phyloP scores from a whole-genome alignment of 2,888 invertebrate species.

The Brachyptera risi region DNA sequence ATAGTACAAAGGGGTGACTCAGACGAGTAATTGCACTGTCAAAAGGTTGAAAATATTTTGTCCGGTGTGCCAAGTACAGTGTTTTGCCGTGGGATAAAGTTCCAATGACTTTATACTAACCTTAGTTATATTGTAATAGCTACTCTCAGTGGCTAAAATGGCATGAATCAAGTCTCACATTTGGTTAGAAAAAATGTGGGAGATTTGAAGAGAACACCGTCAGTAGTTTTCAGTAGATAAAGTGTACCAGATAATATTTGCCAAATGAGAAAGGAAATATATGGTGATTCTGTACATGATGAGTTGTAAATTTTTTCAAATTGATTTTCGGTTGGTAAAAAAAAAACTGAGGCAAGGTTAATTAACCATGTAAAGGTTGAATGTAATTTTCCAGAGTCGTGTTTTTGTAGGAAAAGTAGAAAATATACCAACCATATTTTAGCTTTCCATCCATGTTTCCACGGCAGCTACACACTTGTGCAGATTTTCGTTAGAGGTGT shows the following conservation, averaged over 20 bases:
- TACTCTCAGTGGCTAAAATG: conserved; percentile 3
- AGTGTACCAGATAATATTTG: conserved; percentile 20
- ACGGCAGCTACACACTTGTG: too few relatives aligned
- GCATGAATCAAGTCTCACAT: not conserved
- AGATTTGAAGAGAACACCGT: conserved; percentile 2
- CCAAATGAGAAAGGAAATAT: conserved; percentile 17
- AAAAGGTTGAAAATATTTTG: too few relatives aligned
- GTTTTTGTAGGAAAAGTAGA: not conserved
- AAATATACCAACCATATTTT: too few relatives aligned
- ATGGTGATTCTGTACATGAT: conserved; percentile 16
- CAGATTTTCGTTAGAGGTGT: too few relatives aligned
- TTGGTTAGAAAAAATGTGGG: conserved; percentile 6
- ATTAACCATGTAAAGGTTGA: conserved; percentile 6
- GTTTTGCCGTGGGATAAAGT: too few relatives aligned
- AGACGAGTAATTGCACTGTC: not conserved
- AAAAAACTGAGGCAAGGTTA: conserved; percentile 7
- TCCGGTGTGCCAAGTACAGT: too few relatives aligned
- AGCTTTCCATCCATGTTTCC: too few relatives aligned
- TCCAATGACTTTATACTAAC: too few relatives aligned
- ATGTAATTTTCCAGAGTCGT: not conserved
- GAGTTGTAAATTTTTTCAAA: not conserved
- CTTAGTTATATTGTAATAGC: too few relatives aligned
- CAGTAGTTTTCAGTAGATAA: conserved; percentile 18
- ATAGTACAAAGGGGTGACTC: conserved; percentile 9
- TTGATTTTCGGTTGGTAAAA: conserved; percentile 2